Evolutionary conservation across 2,888 invertebrate species (phyloP), one percentile per base, ranked within the genome.

Genomic region (Archaeoteleia sp.): DNA sequence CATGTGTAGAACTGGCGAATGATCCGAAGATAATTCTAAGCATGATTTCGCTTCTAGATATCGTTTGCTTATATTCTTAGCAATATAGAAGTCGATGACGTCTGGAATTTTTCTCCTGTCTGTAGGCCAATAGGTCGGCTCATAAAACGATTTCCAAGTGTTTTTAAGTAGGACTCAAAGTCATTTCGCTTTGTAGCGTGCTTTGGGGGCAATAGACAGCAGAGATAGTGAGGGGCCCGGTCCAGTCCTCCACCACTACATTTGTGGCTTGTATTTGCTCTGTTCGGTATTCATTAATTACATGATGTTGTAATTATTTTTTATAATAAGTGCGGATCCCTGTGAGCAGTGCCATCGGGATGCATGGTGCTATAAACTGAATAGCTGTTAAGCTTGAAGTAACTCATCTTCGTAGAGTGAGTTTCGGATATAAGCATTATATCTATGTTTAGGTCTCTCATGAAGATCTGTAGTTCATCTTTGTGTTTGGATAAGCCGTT

Each of bases 121-220:
- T 5, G 49, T 27, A 0, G 63, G 51, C 43, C 75, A 77, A 62
- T 74, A 72, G 2, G 73, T 75, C n/a, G 74, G 72, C 46, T 69
- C 34, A 72, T 45, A 51, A 70, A 73, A 9, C 48, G 45, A 14
- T 32, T 25, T 8, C 71, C 74, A n/a, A 73, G 39, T 29, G 48
- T 29, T 6, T 60, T 32, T 35, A 71, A 73, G 27, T 55, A 54
- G 15, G 40, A 29, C 0, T 2, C 10, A 32, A 54, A 14, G 12
- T 37, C 37, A 4, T 37, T 14, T n/a, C n/a, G 4, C 12, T 3
- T 12, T 10, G 12, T 5, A 10, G 37, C 2, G 12, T 37, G n/a
- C 12, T n/a, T 10, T 5, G 37, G 37, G 23, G 23, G 7, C 23
- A 23, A 7, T 23, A 23, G 4, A 23, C 3, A 5, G 23, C 23